These are phyloP conservation scores for Ceryle rudis DNA, from an alignment of 2,797 vertebrate genomes.

Conservation along the genomic window DNA sequence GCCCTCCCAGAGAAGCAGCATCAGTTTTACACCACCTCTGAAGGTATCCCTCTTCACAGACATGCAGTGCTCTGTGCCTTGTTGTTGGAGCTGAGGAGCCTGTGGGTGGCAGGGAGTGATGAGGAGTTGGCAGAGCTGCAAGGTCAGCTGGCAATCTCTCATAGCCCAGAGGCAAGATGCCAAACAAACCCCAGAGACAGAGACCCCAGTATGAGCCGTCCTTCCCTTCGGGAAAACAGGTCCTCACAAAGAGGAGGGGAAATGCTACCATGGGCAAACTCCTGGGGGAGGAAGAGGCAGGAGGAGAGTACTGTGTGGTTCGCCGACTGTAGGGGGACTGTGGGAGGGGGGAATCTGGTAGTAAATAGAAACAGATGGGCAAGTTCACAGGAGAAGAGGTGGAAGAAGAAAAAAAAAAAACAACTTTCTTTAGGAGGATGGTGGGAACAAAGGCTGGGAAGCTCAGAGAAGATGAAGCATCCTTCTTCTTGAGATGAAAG, in stretches of 20 bases:
- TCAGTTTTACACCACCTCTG: background rate
- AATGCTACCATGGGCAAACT: background rate
- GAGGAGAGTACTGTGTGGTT: background rate
- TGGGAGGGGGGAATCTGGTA: background rate
- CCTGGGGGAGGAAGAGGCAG: background rate
- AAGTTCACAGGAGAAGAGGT: background rate
- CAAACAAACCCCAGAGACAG: background rate
- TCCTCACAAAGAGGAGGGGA: background rate
- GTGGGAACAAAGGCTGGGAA: background rate
- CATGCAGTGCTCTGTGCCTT: rapidly evolving
- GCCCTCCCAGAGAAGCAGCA: background rate
- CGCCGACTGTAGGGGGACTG: background rate
- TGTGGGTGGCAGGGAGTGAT: background rate
- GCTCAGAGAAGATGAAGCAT: background rate
- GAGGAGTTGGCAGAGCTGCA: background rate
- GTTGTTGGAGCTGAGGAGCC: rapidly evolving
- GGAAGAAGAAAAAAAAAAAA: background rate
- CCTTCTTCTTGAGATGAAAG: background rate
- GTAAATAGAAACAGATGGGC: conserved; percentile 22
- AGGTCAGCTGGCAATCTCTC: background rate
- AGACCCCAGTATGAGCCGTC: rapidly evolving
- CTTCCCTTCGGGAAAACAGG: rapidly evolving
- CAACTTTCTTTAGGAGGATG: background rate
- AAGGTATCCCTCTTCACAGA: background rate
- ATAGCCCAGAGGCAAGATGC: background rate